phyloP scores from a whole-genome alignment of 2,797 vertebrate species.

The Momotus momota region DNA sequence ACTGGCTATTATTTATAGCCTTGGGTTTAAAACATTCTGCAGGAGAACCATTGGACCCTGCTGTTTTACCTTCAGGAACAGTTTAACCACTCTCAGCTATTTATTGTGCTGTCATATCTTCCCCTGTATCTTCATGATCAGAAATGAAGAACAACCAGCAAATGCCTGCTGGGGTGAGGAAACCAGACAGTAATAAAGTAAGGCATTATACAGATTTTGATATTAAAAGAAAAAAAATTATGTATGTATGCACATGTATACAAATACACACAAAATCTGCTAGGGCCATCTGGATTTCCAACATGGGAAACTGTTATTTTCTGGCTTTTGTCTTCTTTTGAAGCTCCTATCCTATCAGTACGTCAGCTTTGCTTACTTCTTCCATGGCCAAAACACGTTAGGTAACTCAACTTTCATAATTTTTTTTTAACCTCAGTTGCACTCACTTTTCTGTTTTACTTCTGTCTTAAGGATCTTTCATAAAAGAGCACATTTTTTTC shows the following conservation, averaged over 20 bases:
- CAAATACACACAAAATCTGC: conserved; percentile 44
- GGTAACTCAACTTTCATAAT: conserved; percentile 10
- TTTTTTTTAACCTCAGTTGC: conserved; percentile 9
- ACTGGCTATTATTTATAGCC: conserved; percentile 6
- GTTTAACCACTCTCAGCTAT: conserved; percentile 41
- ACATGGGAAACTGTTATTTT: neutral
- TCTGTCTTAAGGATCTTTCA: neutral
- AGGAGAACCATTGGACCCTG: neutral
- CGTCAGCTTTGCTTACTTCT: conserved; percentile 18
- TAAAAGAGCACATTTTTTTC: neutral
- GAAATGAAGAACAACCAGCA: neutral
- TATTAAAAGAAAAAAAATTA: neutral
- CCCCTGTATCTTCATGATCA: neutral
- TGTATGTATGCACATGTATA: neutral
- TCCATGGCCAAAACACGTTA: neutral
- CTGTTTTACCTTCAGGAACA: conserved; percentile 49
- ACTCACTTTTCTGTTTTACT: neutral
- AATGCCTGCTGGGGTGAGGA: neutral
- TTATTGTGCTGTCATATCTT: conserved; percentile 33
- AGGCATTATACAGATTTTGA: neutral
- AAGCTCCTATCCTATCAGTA: neutral
- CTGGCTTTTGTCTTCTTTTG: conserved; percentile 8
- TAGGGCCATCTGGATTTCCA: conserved; percentile 43
- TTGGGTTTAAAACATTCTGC: conserved; percentile 27
- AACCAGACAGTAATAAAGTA: neutral